Evolutionary conservation across 2,797 vertebrate genomes (phyloP), one percentile per base, ranked within the genome.

Genomic region (Apodemus agrarius): DNA sequence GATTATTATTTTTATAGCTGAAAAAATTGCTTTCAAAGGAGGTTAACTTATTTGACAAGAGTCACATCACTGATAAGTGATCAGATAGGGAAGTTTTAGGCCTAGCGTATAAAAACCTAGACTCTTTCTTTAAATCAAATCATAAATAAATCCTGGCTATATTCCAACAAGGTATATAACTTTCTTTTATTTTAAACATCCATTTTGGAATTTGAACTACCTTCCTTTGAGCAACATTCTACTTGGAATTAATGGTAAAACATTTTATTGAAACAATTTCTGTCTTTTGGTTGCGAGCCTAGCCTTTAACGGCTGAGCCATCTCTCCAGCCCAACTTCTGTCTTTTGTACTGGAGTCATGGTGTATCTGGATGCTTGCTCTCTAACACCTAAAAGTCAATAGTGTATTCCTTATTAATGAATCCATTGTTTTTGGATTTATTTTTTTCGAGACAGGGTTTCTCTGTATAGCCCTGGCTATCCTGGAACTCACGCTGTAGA

Each of bases 1-100:
- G 7, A 54, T 87, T 85, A 67, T 65, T 67, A 92, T 95, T 91
- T 95, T 91, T 72, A 43, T 69, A 67, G 3, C 3, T 79, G 49
- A n/a, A 83, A 46, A 94, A 95, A 67, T 6, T 79, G 3, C 17
- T 65, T 1, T 8, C 80, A 6, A 78, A 72, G 59, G 14, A 91
- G 14, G n/a, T 9, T 52, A 82, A 24, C 29, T 63, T 80, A 37
- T 0, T 82, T 91, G 26, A 24, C 75, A 40, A 79, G 79, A 86
- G 72, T 59, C 34, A n/a, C 3, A 52, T 65, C 46, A 76, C 11
- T 49, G 85, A 3, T 22, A 61, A 61, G 16, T 52, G 34, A 49
- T 67, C 49, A 12, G 8, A 4, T 26, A 22, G 5, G 6, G 2
- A 72, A 93, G 40, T 29, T 75, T 76, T 49, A 79, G 69, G 88